Evolutionary conservation across 1,140 invertebrate species (phyloP), one percentile per base, ranked within the genome.

Genomic region (Tetraneura akinire): DNA sequence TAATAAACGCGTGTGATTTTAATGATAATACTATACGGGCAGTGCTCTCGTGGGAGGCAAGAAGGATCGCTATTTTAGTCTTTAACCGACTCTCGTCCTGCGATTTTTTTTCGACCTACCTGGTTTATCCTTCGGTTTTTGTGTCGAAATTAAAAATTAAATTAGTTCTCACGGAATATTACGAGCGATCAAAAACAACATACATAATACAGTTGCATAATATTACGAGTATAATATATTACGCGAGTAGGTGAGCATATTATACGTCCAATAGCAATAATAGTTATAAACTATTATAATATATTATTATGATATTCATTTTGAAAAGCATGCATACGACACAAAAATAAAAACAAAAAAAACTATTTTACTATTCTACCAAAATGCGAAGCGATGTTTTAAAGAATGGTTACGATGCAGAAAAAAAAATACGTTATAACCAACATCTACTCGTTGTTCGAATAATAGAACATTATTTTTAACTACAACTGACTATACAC

Each of bases 341-440:
- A 71, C 47, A 51, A 16, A 1, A 68, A 47, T 29, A 49, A n/a
- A n/a, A n/a, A 37, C 32, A 37, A 37, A 37, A n/a, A n/a, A n/a
- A n/a, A n/a, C n/a, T n/a, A n/a, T n/a, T n/a, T n/a, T n/a, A 37
- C 32, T 37, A 37, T 37, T 68, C 68, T 71, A 71, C 68, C 68
- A 71, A 71, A 51, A 71, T 71, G 68, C 68, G 51, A 71, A 71
- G 68, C 68, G 9, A 45, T 64, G 32, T 23, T 16, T 18, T 49
- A 18, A 70, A 47, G 6, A 71, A 21, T 18, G 5, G 16, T 47
- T n/a, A n/a, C n/a, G 45, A 49, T 49, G 21, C 21, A 6, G 23
- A 68, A 45, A 62, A 11, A 11, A 60, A 29, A 60, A 26, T 14
- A 32, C 8, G 1, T 26, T n/a, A 23, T 18, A 37, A 71, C 16